phyloP scores from a whole-genome alignment of 1,140 invertebrate species.

The Ectropis grisescens region DNA sequence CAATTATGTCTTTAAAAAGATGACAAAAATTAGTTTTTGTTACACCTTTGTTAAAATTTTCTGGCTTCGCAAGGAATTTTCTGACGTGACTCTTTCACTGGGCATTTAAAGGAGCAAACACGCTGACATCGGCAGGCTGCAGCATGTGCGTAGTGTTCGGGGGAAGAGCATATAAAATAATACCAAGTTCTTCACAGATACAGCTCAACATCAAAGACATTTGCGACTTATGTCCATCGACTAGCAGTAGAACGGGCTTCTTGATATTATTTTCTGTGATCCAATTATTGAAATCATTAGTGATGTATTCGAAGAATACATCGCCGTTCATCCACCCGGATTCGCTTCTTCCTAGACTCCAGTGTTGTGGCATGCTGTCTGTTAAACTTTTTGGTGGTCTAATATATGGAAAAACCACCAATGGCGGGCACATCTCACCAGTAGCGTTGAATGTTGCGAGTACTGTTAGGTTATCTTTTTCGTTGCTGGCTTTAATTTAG shows the following conservation, averaged over 20 bases:
- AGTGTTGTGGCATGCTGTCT: constrained; percentile 27
- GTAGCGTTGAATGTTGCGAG: constrained; percentile 23
- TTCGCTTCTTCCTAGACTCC: constrained; percentile 36
- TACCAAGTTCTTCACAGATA: constrained; percentile 38
- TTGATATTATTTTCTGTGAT: constrained; percentile 24
- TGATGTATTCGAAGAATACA: constrained; percentile 52
- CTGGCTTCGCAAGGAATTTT: constrained; percentile 4
- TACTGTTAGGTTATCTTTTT: constrained; percentile 44
- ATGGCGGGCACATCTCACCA: constrained; percentile 17
- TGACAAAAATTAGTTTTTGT: neutral
- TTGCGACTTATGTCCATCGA: constrained; percentile 56
- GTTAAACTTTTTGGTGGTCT: constrained; percentile 18
- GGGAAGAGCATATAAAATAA: constrained; percentile 47
- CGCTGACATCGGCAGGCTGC: constrained; percentile 47
- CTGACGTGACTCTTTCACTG: constrained; percentile 31
- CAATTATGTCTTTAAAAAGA: neutral
- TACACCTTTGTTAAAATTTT: neutral
- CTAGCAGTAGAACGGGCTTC: constrained; percentile 21
- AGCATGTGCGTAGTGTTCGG: constrained; percentile 57
- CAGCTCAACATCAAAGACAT: constrained; percentile 32
- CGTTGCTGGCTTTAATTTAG: constrained; percentile 22
- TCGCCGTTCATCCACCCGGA: constrained; percentile 47
- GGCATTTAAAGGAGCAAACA: constrained; percentile 19
- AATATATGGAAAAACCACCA: constrained; percentile 24
- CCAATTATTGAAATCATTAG: constrained; percentile 39